Percentiles rank a stretch among this genome's conserved stretches.
These are phyloP conservation scores for Sycophila texana DNA, from an alignment of 2,888 invertebrate genomes.

Conservation along the genomic window DNA sequence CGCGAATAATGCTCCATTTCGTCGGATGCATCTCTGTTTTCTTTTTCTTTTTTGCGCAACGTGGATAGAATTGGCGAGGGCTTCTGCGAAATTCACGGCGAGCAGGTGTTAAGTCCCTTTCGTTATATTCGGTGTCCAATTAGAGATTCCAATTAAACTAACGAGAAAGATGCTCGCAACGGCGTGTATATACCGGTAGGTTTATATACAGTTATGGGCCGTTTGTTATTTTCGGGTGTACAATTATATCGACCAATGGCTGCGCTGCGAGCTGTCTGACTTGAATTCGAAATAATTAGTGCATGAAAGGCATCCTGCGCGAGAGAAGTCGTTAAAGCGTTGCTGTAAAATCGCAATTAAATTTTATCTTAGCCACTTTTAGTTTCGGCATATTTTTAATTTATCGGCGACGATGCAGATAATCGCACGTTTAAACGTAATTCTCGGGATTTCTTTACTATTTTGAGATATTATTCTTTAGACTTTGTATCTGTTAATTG, in stretches of 20 bases:
- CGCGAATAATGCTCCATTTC: background rate
- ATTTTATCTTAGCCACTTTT: background rate
- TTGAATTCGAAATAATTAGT: constrained; percentile 15
- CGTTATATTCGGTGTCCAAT: constrained; percentile 21
- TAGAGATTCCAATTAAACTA: constrained; percentile 43
- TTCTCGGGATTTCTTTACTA: too few species aligned
- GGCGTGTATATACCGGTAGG: background rate
- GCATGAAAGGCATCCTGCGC: background rate
- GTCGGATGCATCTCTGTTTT: background rate
- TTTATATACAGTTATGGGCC: constrained; percentile 1
- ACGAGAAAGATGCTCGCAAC: constrained; percentile 28
- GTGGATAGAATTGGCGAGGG: background rate
- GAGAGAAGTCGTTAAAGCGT: background rate
- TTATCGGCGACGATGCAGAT: too few species aligned
- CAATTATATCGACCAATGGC: constrained; percentile 20
- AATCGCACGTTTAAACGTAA: too few species aligned
- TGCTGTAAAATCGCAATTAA: constrained; percentile 11
- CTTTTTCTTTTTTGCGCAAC: background rate
- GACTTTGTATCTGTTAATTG: too few species aligned
- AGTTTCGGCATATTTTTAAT: too few species aligned
- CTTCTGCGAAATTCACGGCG: background rate
- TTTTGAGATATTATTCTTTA: too few species aligned
- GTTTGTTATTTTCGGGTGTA: constrained; percentile 11
- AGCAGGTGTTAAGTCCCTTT: background rate
- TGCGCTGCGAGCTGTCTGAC: background rate